A percentile compares a stretch with the other conserved stretches of the same genome.
Conservation (phyloP, 2,888 invertebrate genomes). For the Tenthredo amoena region DNA sequence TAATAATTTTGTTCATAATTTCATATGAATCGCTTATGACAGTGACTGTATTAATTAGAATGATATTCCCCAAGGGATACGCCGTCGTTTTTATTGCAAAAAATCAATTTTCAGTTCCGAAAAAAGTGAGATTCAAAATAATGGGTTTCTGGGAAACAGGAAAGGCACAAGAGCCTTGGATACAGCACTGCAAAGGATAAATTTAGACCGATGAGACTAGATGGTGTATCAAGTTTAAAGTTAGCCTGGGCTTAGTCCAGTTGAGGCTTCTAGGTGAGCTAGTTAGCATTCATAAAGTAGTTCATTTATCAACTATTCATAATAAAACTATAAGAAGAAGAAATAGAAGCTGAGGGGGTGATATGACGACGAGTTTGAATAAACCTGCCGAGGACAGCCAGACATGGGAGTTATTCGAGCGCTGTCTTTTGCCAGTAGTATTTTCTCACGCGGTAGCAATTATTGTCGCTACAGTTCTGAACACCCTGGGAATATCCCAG, state of each 20-base stretch:
- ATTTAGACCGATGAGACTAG: constrained; percentile 74
- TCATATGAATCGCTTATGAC: background rate
- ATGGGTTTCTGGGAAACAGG: constrained; percentile 8
- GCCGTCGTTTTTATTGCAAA: background rate
- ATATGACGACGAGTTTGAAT: constrained; percentile 68
- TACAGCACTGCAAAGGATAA: constrained; percentile 71
- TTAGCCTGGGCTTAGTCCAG: constrained; percentile 74
- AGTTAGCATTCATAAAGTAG: constrained; percentile 50
- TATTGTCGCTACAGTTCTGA: constrained; percentile 86
- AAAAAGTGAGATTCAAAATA: constrained; percentile 25
- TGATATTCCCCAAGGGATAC: background rate
- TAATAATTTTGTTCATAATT: background rate
- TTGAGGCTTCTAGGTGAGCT: constrained; percentile 62
- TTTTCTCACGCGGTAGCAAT: constrained; percentile 91
- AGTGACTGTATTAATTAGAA: background rate
- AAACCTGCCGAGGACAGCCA: constrained; percentile 76
- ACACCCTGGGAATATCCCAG: constrained; percentile 86
- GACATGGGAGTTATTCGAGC: constrained; percentile 84
- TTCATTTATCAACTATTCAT: constrained; percentile 57
- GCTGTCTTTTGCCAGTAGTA: constrained; percentile 88
- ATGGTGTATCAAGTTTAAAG: constrained; percentile 75
- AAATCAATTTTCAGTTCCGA: background rate
- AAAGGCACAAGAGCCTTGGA: constrained; percentile 25
- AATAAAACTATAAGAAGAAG: constrained; percentile 61
- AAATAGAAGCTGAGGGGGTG: constrained; percentile 45